Percentiles rank a stretch among this genome's conserved stretches.
phyloP scores from a whole-genome alignment of 2,113 vertebrate species.

The Girardinichthys multiradiatus region DNA sequence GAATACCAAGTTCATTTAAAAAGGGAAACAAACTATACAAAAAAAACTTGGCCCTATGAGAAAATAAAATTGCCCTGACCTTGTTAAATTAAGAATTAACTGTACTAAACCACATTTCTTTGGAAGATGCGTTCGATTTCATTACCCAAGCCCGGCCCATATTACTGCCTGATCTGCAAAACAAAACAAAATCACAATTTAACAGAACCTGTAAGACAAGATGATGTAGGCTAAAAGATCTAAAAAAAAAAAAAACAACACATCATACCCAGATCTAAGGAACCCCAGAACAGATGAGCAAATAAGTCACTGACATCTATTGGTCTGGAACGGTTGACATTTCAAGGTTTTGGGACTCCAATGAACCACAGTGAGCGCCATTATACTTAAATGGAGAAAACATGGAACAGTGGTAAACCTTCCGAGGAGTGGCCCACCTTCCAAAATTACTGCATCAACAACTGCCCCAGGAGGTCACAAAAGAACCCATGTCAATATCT shows the following conservation, averaged over 20 bases:
- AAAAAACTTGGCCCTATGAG: neutral
- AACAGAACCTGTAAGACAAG: neutral
- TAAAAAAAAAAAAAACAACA: too few relatives aligned
- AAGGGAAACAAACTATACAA: neutral
- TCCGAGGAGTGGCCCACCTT: too few relatives aligned
- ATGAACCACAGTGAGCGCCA: neutral
- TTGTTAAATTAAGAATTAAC: neutral
- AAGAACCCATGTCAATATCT: neutral
- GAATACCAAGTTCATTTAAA: neutral
- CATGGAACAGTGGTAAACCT: too few relatives aligned
- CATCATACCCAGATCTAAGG: too few relatives aligned
- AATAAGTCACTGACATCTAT: neutral
- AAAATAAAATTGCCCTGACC: neutral
- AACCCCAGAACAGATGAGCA: too few relatives aligned
- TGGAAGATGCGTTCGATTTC: too few relatives aligned
- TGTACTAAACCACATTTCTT: neutral
- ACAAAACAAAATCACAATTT: neutral
- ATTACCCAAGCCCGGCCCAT: neutral
- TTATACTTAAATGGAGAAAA: neutral
- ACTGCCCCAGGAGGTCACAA: neutral
- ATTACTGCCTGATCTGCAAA: neutral
- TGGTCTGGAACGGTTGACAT: neutral
- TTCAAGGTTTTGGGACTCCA: slow-evolving; percentile 20
- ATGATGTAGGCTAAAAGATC: too few relatives aligned
- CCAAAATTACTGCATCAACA: neutral